phyloP scores from a whole-genome alignment of 2,113 vertebrate species.

The Natator depressus region DNA sequence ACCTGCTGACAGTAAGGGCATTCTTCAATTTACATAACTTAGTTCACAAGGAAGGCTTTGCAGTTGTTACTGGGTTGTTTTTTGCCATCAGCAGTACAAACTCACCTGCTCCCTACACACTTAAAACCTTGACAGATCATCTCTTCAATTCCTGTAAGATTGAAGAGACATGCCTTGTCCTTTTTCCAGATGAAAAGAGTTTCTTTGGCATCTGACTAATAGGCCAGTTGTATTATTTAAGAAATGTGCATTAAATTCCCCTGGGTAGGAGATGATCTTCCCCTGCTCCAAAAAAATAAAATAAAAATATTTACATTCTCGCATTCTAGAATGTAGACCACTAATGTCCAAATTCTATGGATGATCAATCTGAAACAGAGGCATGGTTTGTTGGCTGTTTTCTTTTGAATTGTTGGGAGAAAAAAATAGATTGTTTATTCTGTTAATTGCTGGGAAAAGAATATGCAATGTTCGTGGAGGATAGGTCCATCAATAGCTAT shows the following conservation, averaged over 20 bases:
- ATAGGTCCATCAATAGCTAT: too few relatives aligned
- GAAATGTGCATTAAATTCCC: constrained; percentile 15
- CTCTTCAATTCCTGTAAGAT: constrained; percentile 17
- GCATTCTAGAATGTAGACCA: neutral
- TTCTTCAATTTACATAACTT: constrained; percentile 80
- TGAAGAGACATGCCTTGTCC: neutral
- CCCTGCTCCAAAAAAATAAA: neutral
- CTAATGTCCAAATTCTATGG: neutral
- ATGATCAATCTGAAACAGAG: neutral
- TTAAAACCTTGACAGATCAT: constrained; percentile 30
- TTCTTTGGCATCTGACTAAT: constrained; percentile 4
- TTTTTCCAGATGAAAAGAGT: neutral
- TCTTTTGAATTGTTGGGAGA: neutral
- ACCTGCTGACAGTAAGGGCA: constrained; percentile 78
- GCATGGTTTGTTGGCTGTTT: neutral
- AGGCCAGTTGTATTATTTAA: constrained; percentile 14
- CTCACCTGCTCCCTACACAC: constrained; percentile 28
- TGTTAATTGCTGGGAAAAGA: neutral
- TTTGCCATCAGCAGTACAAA: constrained; percentile 57
- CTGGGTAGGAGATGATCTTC: neutral
- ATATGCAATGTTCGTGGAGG: neutral
- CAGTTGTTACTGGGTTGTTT: constrained; percentile 60
- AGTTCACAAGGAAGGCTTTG: constrained; percentile 65
- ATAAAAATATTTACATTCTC: neutral
- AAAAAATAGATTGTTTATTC: neutral